Evolutionary conservation across 2,797 vertebrate species (phyloP), one percentile per base, ranked within the genome.

Genomic region (Sebastes nivosus): DNA sequence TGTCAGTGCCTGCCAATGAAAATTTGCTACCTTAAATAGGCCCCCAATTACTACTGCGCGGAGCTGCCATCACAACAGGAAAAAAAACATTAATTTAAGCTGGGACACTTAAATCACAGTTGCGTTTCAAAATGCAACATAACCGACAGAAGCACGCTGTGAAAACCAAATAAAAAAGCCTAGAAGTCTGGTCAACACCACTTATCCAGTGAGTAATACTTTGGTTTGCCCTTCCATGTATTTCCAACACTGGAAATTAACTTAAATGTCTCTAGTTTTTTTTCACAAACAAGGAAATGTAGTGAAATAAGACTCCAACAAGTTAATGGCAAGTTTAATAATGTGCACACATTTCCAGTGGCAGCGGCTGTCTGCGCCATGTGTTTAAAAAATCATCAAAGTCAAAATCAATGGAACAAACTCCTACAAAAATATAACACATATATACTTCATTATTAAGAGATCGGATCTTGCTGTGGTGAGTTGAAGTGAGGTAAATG

Each of bases 401-500:
- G 63, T 84, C 83, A 67, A 54, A 83, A 78, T 72, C 71, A 60
- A 42, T 70, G 77, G 76, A 78, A 78, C 57, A 81, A 81, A 84
- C 67, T 70, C 82, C 34, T 13, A 13, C 34, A 50, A 73, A 80
- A 80, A 67, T 64, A 66, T 12, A 52, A 52, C 63, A 72, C 70
- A 70, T 27, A 70, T 27, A 75, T 29, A n/a, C 71, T 83, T 82
- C 61, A 87, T 86, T 81, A 90, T 87, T 82, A 74, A 79, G 63
- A 79, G 67, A 87, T 80, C 54, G 27, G 67, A 61, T 67, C 86
- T 84, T 22, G 30, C 81, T 86, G 82, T 54, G 85, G 77, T 81
- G 76, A 81, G 87, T 78, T 89, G 32, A 93, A 90, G 83, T 95
- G 95, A 95, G 94, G 95, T 96, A 95, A 97, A 97, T 97, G 97